Percentiles rank a stretch among this genome's conserved stretches.
Conservation (phyloP, 2,888 invertebrate genomes). For the Trissoscelio sp. region DNA sequence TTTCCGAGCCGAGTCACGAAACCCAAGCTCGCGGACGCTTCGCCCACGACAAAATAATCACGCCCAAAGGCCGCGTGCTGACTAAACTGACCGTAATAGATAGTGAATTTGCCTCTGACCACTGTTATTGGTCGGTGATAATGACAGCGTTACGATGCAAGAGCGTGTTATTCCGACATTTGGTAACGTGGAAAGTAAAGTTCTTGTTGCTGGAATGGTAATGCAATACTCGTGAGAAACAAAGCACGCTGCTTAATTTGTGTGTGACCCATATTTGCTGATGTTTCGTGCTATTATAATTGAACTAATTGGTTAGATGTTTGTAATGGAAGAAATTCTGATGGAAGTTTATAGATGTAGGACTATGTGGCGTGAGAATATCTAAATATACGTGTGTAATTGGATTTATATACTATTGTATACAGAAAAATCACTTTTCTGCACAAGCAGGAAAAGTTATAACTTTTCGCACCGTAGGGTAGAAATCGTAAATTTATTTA, state of each 20-base stretch:
- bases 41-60: slow-evolving; percentile 55
- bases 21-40: slow-evolving; percentile 54
- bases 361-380: slow-evolving; percentile 17
- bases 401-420: no score
- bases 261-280: slow-evolving; percentile 30
- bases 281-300: slow-evolving; percentile 17
- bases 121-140: slow-evolving; percentile 31
- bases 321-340: not conserved
- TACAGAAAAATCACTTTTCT: no score
- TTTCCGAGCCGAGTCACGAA: slow-evolving; percentile 75
- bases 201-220: slow-evolving; percentile 16
- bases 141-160: not conserved
- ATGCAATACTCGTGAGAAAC: slow-evolving; percentile 28
- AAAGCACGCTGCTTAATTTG: slow-evolving; percentile 13
- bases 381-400: no score
- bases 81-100: slow-evolving; percentile 34
- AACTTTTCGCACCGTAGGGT: no score
- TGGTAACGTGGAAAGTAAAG: slow-evolving; percentile 22
- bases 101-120: slow-evolving; percentile 20
- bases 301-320: slow-evolving; percentile 22
- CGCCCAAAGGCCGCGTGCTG: slow-evolving; percentile 27
- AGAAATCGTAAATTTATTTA: no score
- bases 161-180: not conserved
- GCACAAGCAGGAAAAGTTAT: no score
- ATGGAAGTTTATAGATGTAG: not conserved